Percentiles rank a stretch among this genome's conserved stretches.
phyloP scores from a whole-genome alignment of 1,140 invertebrate species.

The Meloidogyne floridensis region DNA sequence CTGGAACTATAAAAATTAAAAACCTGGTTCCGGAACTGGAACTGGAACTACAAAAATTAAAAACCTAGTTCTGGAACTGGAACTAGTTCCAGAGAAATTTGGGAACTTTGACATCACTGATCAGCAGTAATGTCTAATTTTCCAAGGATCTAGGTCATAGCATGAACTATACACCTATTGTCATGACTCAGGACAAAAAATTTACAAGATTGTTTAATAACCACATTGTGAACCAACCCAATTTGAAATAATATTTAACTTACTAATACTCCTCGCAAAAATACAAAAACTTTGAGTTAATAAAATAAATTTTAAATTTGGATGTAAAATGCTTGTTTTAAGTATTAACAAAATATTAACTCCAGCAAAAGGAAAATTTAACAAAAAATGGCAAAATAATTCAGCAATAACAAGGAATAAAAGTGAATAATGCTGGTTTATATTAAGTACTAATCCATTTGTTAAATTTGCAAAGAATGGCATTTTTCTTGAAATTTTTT shows the following conservation, averaged over 20 bases:
- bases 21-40: no score
- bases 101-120: no score
- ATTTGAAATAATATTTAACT: not conserved
- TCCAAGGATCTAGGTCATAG: no score
- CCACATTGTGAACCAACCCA: no score
- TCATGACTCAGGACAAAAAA: accelerated
- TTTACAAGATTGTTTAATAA: no score
- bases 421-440: not conserved
- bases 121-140: no score
- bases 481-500: not conserved
- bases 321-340: not conserved
- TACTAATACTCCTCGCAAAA: constrained; percentile 5
- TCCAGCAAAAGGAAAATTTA: not conserved
- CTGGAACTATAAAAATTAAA: no score
- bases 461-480: constrained; percentile 5
- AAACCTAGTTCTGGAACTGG: no score
- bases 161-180: no score
- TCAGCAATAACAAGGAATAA: not conserved
- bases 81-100: no score
- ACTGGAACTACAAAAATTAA: no score
- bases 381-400: not conserved
- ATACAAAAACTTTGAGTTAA: not conserved
- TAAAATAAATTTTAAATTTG: not conserved
- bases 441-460: not conserved
- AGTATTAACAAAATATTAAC: not conserved